Conservation (phyloP, 2,888 invertebrate species). For the Pterostichus niger region DNA sequence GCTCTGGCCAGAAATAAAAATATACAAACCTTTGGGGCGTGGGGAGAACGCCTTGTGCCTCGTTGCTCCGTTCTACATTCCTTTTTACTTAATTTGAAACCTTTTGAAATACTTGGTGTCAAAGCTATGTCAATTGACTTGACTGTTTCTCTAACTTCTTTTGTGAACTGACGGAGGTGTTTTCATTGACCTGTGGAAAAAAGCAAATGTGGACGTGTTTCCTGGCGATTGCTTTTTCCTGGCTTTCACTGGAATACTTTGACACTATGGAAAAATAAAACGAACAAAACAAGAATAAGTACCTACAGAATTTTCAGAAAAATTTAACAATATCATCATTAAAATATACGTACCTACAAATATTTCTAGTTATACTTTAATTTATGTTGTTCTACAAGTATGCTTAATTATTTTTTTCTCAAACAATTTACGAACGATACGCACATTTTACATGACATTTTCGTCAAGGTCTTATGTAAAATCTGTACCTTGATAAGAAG, state of each 20-base stretch:
- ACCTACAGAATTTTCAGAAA: too few species aligned
- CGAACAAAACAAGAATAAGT: too few species aligned
- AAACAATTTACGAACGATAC: too few species aligned
- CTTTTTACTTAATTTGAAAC: slow-evolving; percentile 53
- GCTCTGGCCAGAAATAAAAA: slow-evolving; percentile 43
- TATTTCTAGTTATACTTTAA: too few species aligned
- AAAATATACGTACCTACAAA: too few species aligned
- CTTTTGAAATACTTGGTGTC: slow-evolving; percentile 45
- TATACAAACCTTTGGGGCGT: slow-evolving; percentile 47
- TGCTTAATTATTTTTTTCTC: too few species aligned
- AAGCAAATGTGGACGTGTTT: slow-evolving; percentile 26
- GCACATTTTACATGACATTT: too few species aligned
- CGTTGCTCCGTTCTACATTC: not conserved
- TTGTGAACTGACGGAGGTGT: slow-evolving; percentile 50
- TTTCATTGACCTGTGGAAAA: slow-evolving; percentile 36
- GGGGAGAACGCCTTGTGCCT: not conserved
- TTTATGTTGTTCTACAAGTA: too few species aligned
- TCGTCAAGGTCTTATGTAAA: too few species aligned
- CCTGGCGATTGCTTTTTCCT: not conserved
- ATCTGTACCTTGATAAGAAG: too few species aligned
- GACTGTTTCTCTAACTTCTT: slow-evolving; percentile 56
- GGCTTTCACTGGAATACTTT: not conserved
- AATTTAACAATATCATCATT: too few species aligned
- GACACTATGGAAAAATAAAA: not conserved
- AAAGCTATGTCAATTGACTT: slow-evolving; percentile 47